Percentiles rank a stretch among this genome's conserved stretches.
These are phyloP conservation scores for Polydrusus cervinus DNA, from an alignment of 2,888 invertebrate species.

Conservation along the genomic window DNA sequence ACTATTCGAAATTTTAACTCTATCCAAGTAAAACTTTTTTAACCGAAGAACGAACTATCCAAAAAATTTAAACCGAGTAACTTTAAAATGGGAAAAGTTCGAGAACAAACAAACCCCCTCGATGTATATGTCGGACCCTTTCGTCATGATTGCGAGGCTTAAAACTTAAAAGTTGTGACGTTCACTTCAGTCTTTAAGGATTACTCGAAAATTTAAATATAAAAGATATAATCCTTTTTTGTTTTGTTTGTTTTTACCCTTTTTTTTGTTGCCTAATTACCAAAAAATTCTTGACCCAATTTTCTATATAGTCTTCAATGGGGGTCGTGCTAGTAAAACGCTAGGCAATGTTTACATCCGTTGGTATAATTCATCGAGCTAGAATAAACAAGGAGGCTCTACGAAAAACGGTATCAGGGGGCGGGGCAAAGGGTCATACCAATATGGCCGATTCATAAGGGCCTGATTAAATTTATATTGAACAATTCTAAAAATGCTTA, in stretches of 20 bases:
- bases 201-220: constrained; percentile 13
- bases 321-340: no score
- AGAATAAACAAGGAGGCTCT: no score
- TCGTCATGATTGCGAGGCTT: constrained; percentile 23
- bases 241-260: not conserved
- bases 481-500: no score
- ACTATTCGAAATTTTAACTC: constrained; percentile 32
- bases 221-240: not conserved
- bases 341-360: no score
- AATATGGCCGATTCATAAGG: no score
- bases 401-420: no score
- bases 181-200: constrained; percentile 16
- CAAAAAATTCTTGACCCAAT: no score
- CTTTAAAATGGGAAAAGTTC: constrained; percentile 34
- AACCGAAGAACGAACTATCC: constrained; percentile 17
- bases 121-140: constrained; percentile 12
- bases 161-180: constrained; percentile 27
- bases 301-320: no score
- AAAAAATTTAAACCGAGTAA: constrained; percentile 22
- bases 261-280: not conserved
- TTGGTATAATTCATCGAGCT: no score
- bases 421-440: no score
- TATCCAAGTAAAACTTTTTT: constrained; percentile 12
- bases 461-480: no score
- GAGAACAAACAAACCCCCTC: constrained; percentile 13